Base-by-base conservation (phyloP, 2,888 invertebrate species). In the Mythimna ferrago region DNA sequence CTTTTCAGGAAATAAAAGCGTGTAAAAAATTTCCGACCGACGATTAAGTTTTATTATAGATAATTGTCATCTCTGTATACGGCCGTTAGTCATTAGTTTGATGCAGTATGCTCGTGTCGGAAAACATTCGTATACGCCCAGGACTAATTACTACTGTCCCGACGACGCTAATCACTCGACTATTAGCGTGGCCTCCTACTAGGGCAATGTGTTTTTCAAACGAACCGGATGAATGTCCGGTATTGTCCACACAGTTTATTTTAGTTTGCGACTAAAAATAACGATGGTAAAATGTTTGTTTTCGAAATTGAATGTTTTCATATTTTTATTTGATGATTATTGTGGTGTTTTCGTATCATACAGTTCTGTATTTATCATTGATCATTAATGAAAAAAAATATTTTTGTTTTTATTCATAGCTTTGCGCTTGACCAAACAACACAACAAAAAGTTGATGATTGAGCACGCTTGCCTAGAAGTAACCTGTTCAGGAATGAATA, bases 41-140 rank as follows among this genome's bases (percentile, higher is more conserved):
- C 16, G 9, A 53, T 48, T 70, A 62, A 48, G 14, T 58, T 58
- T 58, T 4, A 54, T 48, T 77, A 60, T 64, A 62, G 51, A 38
- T 65, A 78, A 77, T 66, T 77, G 76, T 63, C 73, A 63, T 63
- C 57, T 66, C 44, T 57, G 53, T 54, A 32, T n/a, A 58, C 9
- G 74, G 19, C 54, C 48, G 14, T 54, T 35, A 53, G 67, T 79
- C 63, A 78, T 78, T 79, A 81, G 65, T 75, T 71, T 62, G 66
- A 78, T 75, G 74, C 69, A 68, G 64, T 56, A 62, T 48, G 74
- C 58, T 66, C 75, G 58, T 71, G 78, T 66, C 10, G 58, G 62
- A 78, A 82, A 78, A 71, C 81, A 81, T 74, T 81, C 79, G 82
- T 78, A 71, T 78, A 82, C 82, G 71, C 81, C 81, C 82, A 48